phyloP scores from a whole-genome alignment of 2,797 vertebrate species.

The Protonibea diacanthus region DNA sequence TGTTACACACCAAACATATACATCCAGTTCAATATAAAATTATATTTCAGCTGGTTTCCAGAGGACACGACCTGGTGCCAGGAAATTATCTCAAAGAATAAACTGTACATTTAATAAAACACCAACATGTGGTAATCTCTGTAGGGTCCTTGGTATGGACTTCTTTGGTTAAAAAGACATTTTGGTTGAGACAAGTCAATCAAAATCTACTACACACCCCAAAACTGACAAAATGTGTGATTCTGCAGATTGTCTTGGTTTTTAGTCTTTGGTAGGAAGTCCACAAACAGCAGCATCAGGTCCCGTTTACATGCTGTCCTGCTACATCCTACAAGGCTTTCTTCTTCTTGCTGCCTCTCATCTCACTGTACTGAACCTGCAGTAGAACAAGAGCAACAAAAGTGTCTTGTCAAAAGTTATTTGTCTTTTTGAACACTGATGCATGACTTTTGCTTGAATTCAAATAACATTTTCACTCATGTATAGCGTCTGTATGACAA shows the following conservation, averaged over 20 bases:
- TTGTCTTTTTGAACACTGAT: neutral
- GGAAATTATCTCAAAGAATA: slow-evolving; percentile 22
- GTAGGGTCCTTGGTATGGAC: slow-evolving; percentile 18
- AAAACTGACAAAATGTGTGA: slow-evolving; percentile 10
- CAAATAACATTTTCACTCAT: neutral
- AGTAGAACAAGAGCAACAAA: slow-evolving; percentile 33
- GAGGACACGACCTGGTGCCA: neutral
- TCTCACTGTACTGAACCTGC: slow-evolving; percentile 92
- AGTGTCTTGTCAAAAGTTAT: neutral
- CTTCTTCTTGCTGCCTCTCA: slow-evolving; percentile 88
- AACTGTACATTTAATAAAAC: slow-evolving; percentile 46
- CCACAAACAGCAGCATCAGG: slow-evolving; percentile 19
- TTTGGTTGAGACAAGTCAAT: slow-evolving; percentile 12
- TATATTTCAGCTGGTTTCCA: slow-evolving; percentile 25
- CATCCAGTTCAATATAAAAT: slow-evolving; percentile 38
- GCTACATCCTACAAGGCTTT: slow-evolving; percentile 78
- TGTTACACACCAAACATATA: slow-evolving; percentile 31
- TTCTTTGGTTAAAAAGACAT: slow-evolving; percentile 54
- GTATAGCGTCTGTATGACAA: neutral
- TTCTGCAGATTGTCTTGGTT: neutral
- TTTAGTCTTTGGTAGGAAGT: slow-evolving; percentile 4
- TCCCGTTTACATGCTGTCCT: neutral
- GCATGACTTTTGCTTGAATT: neutral
- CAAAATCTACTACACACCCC: neutral
- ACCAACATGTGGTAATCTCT: neutral